phyloP scores from a whole-genome alignment of 35 echinoderm and acorn worm genomes.

The Hemicentrotus pulcherrimus region DNA sequence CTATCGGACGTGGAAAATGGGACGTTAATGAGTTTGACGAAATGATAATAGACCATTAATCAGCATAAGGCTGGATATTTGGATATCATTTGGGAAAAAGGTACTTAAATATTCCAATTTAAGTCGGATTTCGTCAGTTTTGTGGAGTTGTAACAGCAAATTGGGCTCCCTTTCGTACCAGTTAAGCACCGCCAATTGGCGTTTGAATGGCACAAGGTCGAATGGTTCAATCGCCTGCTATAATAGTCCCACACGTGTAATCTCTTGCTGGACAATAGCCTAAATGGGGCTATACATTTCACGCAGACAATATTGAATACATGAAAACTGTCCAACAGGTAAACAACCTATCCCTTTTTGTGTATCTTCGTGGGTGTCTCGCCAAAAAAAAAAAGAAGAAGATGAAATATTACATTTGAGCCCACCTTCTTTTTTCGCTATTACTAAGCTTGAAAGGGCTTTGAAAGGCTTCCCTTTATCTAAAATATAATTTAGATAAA shows the following conservation, averaged over 20 bases:
- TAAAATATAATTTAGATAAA: not conserved
- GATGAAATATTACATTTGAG: not conserved
- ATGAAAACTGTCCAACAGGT: not conserved
- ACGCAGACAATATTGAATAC: constrained; percentile 19
- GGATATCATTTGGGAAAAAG: not conserved
- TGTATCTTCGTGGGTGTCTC: constrained; percentile 15
- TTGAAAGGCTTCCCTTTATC: not conserved
- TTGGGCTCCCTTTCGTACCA: not conserved
- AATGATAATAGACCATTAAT: not conserved
- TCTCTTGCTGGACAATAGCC: not conserved
- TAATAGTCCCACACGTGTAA: constrained; percentile 16
- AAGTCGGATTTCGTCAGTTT: not conserved
- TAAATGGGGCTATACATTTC: not conserved
- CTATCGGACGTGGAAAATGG: not conserved
- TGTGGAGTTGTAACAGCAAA: not conserved
- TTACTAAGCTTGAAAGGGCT: not conserved
- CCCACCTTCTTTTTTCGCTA: not conserved
- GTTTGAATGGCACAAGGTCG: not conserved
- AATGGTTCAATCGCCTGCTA: not conserved
- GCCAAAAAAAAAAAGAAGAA: not conserved
- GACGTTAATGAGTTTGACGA: not conserved
- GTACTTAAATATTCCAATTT: not conserved
- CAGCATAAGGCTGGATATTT: not conserved
- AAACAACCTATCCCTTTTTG: not conserved
- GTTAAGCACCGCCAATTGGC: not conserved